Conservation (phyloP, 2,797 vertebrate genomes). For the Myripristis murdjan region DNA sequence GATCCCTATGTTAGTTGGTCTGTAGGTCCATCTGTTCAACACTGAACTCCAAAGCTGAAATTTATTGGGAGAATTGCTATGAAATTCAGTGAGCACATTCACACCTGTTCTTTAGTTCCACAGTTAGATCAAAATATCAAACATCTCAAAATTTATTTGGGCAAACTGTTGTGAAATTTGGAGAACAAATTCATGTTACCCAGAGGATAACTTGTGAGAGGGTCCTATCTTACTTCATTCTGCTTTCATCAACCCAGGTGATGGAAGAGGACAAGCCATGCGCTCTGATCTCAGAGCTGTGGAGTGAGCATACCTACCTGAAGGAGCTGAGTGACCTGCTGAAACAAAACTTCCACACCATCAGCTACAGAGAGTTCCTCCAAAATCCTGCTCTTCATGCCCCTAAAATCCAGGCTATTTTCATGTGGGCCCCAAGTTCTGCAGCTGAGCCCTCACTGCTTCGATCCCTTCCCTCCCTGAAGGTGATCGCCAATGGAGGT, state of each 20-base stretch:
- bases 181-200: too few species aligned
- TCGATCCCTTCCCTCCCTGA: conserved; percentile 77
- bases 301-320: conserved; percentile 44
- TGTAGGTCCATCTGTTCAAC: too few species aligned
- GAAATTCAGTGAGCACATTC: too few species aligned
- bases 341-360: conserved; percentile 78
- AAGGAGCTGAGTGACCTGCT: conserved; percentile 74
- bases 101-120: too few species aligned
- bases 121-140: too few species aligned
- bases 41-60: too few species aligned
- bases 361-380: conserved; percentile 83
- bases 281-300: conserved; percentile 77
- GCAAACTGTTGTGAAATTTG: too few species aligned
- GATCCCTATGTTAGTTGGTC: too few species aligned
- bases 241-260: conserved; percentile 50
- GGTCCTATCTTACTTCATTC: not conserved
- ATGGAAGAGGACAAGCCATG: conserved; percentile 79
- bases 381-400: conserved; percentile 75
- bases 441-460: conserved; percentile 71
- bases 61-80: too few species aligned
- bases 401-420: conserved; percentile 83
- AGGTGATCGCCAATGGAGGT: conserved; percentile 80
- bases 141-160: too few species aligned
- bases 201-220: too few species aligned
- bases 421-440: conserved; percentile 74